A percentile compares a stretch with the other conserved stretches of the same genome.
Conservation (phyloP, 2,888 invertebrate species). For the Caenorhabditis doughertyi region DNA sequence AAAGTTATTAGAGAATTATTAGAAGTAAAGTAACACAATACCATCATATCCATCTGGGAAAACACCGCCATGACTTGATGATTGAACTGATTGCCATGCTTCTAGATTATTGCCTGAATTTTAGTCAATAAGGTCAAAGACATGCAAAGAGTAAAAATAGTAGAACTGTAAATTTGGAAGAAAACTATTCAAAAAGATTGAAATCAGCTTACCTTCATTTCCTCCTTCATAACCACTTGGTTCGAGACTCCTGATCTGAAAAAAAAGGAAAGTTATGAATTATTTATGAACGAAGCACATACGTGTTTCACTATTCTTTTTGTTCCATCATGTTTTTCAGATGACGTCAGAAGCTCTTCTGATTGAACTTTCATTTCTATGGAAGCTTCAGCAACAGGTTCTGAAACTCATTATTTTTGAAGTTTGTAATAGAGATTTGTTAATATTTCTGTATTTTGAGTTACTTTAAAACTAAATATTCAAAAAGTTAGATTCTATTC, state of each 20-base stretch:
- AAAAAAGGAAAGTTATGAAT: not conserved
- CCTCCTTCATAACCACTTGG: constrained; percentile 61
- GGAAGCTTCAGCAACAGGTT: constrained; percentile 44
- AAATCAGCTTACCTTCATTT: constrained; percentile 49
- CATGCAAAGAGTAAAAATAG: constrained; percentile 13
- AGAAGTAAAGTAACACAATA: constrained; percentile 20
- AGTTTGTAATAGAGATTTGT: no score
- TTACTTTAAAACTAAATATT: no score
- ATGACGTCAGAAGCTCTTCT: constrained; percentile 41
- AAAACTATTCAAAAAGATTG: not conserved
- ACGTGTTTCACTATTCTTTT: constrained; percentile 53
- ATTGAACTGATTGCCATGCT: constrained; percentile 59
- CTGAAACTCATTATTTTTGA: constrained; percentile 15
- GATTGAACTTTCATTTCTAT: constrained; percentile 40
- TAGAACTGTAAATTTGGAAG: not conserved
- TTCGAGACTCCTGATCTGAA: constrained; percentile 46
- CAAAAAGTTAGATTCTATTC: no score
- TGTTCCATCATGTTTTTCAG: constrained; percentile 12
- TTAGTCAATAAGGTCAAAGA: constrained; percentile 13
- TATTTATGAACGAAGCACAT: not conserved
- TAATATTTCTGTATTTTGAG: no score
- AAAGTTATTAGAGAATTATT: constrained; percentile 4
- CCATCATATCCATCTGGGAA: constrained; percentile 67
- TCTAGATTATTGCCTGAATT: constrained; percentile 67
- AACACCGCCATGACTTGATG: constrained; percentile 42